Percentiles rank a stretch among this genome's conserved stretches.
phyloP scores from a whole-genome alignment of 2,113 vertebrate genomes.

The Odontesthes bonariensis region DNA sequence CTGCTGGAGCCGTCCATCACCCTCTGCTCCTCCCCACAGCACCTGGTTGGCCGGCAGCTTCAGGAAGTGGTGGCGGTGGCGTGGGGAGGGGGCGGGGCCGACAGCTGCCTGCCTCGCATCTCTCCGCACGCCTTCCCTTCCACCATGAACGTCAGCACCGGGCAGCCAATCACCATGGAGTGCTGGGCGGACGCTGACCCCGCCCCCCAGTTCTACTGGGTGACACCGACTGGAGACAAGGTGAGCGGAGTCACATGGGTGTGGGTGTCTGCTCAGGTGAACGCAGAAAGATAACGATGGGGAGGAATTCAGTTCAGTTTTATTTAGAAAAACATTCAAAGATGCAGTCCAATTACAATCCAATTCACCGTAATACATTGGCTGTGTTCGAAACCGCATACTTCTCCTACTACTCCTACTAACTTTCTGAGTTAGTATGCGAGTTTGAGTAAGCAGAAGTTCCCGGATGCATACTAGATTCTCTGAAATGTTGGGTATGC shows the following conservation, averaged over 20 bases:
- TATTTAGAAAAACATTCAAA: no score
- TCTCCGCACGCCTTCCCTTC: conserved; percentile 75
- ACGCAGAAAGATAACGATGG: no score
- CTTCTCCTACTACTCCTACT: no score
- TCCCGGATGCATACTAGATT: no score
- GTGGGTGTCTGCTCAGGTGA: no score
- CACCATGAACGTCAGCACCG: conserved; percentile 75
- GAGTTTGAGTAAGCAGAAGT: no score
- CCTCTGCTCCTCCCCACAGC: conserved; percentile 79
- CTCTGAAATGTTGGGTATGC: no score
- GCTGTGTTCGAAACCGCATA: no score
- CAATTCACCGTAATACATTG: no score
- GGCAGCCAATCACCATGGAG: conserved; percentile 79
- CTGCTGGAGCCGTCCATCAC: conserved; percentile 82
- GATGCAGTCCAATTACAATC: no score
- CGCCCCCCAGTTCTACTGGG: conserved; percentile 86
- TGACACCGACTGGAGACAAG: conserved; percentile 85
- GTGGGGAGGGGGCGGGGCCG: conserved; percentile 63
- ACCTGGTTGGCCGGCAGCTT: conserved; percentile 78
- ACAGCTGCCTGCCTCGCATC: conserved; percentile 83
- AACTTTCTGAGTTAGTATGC: no score
- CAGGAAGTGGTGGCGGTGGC: conserved; percentile 78
- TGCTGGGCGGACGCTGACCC: conserved; percentile 86
- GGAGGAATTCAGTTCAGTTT: no score
- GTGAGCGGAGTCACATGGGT: conserved; percentile 36